These are phyloP conservation scores for Oscheius sp. DNA, from an alignment of 2,888 invertebrate species.

Conservation along the genomic window DNA sequence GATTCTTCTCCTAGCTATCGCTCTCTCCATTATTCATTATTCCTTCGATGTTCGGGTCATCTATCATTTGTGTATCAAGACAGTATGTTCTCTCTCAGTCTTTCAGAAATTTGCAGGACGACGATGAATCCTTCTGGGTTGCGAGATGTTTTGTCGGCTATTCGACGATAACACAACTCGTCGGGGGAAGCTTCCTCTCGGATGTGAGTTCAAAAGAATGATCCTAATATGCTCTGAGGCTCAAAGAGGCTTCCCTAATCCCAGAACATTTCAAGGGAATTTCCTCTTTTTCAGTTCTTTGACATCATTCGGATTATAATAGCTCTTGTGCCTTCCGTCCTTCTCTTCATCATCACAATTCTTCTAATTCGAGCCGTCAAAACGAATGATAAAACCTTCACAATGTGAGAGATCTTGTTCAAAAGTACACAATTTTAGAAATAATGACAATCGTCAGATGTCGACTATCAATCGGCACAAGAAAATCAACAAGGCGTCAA, in stretches of 20 bases:
- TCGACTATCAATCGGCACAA: slow-evolving; percentile 29
- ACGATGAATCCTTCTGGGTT: slow-evolving; percentile 51
- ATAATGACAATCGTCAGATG: slow-evolving; percentile 14
- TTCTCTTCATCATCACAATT: slow-evolving; percentile 54
- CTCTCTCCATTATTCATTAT: slow-evolving; percentile 42
- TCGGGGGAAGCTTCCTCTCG: slow-evolving; percentile 43
- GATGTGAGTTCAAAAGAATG: slow-evolving; percentile 35
- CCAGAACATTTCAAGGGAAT: too few relatives aligned
- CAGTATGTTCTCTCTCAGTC: not conserved
- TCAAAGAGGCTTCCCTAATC: too few relatives aligned
- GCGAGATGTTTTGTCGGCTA: slow-evolving; percentile 54
- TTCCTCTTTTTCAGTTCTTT: slow-evolving; percentile 39
- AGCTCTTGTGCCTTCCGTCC: slow-evolving; percentile 44
- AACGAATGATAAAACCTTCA: slow-evolving; percentile 17
- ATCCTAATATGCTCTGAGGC: too few relatives aligned
- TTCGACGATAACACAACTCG: slow-evolving; percentile 37
- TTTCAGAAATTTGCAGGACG: not conserved
- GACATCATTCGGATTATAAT: slow-evolving; percentile 49
- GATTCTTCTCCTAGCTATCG: slow-evolving; percentile 40
- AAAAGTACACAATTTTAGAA: slow-evolving; percentile 7
- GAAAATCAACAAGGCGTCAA: slow-evolving; percentile 25
- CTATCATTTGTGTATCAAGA: slow-evolving; percentile 50
- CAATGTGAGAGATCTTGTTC: not conserved
- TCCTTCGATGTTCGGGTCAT: slow-evolving; percentile 49
- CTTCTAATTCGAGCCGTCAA: slow-evolving; percentile 45